phyloP scores from a whole-genome alignment of 2,797 vertebrate species.

The Xerus rutilus region DNA sequence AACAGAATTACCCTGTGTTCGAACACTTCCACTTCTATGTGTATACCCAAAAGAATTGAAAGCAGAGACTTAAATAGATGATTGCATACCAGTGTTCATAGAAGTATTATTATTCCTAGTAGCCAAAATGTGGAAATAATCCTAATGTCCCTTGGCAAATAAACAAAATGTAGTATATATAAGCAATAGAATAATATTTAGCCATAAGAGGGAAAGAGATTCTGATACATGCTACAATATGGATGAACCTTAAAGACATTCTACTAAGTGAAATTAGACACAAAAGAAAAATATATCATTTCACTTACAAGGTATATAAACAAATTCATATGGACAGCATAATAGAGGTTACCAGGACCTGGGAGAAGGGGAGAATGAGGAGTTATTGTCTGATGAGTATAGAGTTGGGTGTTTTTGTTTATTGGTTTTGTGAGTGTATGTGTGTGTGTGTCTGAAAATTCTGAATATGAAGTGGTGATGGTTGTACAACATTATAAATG shows the following conservation, averaged over 20 bases:
- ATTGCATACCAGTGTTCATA: not conserved
- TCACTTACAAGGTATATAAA: not conserved
- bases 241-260: not conserved
- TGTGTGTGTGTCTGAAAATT: not conserved
- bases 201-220: not conserved
- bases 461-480: not conserved
- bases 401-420: not conserved
- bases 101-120: not conserved
- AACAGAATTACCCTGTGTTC: not conserved
- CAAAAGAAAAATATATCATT: conserved; percentile 11
- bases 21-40: not conserved
- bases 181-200: not conserved
- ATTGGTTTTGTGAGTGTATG: not conserved
- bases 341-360: not conserved
- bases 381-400: not conserved
- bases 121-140: not conserved
- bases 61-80: not conserved
- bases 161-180: not conserved
- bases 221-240: not conserved
- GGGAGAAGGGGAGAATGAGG: not conserved
- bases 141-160: not conserved
- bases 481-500: not conserved
- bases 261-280: conserved; percentile 3
- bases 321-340: not conserved
- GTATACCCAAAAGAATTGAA: not conserved